Evolutionary conservation across 2,113 vertebrate species (phyloP), one percentile per base, ranked within the genome.

Genomic region (Furnarius figulus): DNA sequence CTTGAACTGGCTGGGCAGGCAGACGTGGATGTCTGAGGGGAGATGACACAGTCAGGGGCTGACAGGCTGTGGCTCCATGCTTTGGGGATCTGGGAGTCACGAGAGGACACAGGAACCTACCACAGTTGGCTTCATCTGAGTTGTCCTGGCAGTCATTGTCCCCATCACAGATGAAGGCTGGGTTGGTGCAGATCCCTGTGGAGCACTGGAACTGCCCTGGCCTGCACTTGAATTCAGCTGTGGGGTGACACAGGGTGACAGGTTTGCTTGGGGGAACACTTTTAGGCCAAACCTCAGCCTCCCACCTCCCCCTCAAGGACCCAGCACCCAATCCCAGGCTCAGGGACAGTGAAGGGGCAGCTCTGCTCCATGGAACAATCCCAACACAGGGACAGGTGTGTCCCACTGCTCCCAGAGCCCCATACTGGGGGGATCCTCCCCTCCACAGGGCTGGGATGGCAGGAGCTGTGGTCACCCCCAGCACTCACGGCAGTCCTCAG

Each of bases 91-190:
- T 16, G 1, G 44, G 46, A 46, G 12, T 22, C 4, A 2, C 1
- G 0, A 66, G 55, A 31, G 39, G 14, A 50, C 27, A 24, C 3
- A 13, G 52, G 35, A 11, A 90, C 95, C 87, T 96, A 99, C 99
- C 99, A 1, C 99, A 99, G 97, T 99, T 99, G 96, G 99, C 99
- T 88, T 99, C 99, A 0, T 99, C 99, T 0, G 99, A 99, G 95
- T 98, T 99, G 98, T 99, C 99, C 97, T 99, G 99, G 95, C 99
- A 99, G 98, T 99, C 99, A 0, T 99, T 99, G 98, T 99, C 99
- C 8, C 99, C 99, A 0, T 99, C 99, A 12, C 99, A 99, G 98
- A 99, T 99, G 98, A 99, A 99, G 87, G 99, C 99, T 1, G 99
- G 99, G 98, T 99, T 99, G 44, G 99, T 99, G 97, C 99, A 99